Percentiles rank a stretch among this genome's conserved stretches.
These are phyloP conservation scores for Dicranocentrus wangi DNA, from an alignment of 2,888 invertebrate genomes.

Conservation along the genomic window DNA sequence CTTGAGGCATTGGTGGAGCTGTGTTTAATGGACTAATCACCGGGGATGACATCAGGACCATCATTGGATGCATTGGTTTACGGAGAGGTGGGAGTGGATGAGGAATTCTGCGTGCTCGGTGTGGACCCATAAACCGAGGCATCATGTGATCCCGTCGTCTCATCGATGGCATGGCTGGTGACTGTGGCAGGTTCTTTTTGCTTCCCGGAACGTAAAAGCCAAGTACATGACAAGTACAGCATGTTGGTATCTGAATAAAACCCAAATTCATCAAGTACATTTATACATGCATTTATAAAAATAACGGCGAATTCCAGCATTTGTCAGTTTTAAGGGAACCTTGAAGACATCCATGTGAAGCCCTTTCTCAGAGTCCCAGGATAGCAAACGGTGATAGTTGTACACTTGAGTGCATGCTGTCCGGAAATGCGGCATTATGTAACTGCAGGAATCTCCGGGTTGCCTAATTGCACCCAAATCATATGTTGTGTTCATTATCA, in stretches of 20 bases:
- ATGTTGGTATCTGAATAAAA: conserved; percentile 81
- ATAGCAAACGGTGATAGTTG: conserved; percentile 86
- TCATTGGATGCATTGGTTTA: conserved; percentile 64
- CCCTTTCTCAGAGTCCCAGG: conserved; percentile 87
- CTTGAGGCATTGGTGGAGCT: neutral
- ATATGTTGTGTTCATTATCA: neutral
- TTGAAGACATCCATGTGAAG: conserved; percentile 81
- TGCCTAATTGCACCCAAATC: too few species aligned
- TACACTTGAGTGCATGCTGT: conserved; percentile 89
- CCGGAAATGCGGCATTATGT: conserved; percentile 85
- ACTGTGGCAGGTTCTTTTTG: conserved; percentile 56
- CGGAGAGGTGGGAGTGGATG: conserved; percentile 31
- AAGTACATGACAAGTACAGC: conserved; percentile 87
- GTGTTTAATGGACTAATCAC: neutral
- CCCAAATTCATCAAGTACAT: too few species aligned
- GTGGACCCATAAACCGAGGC: conserved; percentile 66
- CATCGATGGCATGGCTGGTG: conserved; percentile 55
- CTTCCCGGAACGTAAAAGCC: conserved; percentile 77
- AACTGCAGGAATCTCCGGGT: conserved; percentile 85
- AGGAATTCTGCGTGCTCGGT: conserved; percentile 46
- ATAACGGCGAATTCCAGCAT: too few species aligned
- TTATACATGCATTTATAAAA: too few species aligned
- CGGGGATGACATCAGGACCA: conserved; percentile 27
- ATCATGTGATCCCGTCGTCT: conserved; percentile 66
- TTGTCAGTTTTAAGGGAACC: too few species aligned